Evolutionary conservation across 2,113 vertebrate species (phyloP).

Genomic region (Nematolebias whitei): DNA sequence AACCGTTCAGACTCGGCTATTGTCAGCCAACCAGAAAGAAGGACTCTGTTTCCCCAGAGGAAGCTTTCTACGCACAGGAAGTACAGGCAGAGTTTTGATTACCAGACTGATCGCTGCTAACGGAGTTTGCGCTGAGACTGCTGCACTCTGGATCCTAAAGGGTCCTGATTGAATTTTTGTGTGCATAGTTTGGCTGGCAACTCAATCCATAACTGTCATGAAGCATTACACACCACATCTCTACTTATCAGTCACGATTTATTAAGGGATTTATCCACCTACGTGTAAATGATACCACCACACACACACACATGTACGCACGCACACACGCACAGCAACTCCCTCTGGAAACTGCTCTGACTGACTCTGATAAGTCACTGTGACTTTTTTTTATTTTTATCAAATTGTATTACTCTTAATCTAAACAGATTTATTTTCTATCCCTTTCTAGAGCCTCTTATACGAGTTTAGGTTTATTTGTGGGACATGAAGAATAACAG

Average conservation of each 20-base stretch:
- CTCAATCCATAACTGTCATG: slow-evolving; percentile 37
- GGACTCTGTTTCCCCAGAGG: neutral
- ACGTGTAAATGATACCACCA: slow-evolving; percentile 16
- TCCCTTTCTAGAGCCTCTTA: slow-evolving; percentile 2
- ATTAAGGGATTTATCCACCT: slow-evolving; percentile 32
- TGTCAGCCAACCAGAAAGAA: slow-evolving; percentile 16
- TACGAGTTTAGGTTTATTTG: slow-evolving; percentile 8
- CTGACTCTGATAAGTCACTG: slow-evolving; percentile 27
- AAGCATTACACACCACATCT: slow-evolving; percentile 16
- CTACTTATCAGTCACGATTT: slow-evolving; percentile 22
- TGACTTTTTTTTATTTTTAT: slow-evolving; percentile 42
- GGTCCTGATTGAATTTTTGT: slow-evolving; percentile 12
- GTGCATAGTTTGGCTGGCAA: slow-evolving; percentile 36
- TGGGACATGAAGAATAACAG: slow-evolving; percentile 29
- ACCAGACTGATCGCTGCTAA: slow-evolving; percentile 28
- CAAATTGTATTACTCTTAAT: slow-evolving; percentile 46
- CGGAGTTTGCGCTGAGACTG: slow-evolving; percentile 16
- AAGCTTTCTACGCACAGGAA: neutral
- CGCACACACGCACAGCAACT: slow-evolving; percentile 1
- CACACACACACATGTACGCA: slow-evolving; percentile 4
- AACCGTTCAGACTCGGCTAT: slow-evolving; percentile 20
- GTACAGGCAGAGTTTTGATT: slow-evolving; percentile 22
- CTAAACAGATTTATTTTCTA: slow-evolving; percentile 22
- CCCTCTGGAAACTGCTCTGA: slow-evolving; percentile 7
- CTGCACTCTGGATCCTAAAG: slow-evolving; percentile 13